These are phyloP conservation scores for Phyllostomus discolor DNA, from an alignment of 2,113 vertebrate species.

Conservation along the genomic window DNA sequence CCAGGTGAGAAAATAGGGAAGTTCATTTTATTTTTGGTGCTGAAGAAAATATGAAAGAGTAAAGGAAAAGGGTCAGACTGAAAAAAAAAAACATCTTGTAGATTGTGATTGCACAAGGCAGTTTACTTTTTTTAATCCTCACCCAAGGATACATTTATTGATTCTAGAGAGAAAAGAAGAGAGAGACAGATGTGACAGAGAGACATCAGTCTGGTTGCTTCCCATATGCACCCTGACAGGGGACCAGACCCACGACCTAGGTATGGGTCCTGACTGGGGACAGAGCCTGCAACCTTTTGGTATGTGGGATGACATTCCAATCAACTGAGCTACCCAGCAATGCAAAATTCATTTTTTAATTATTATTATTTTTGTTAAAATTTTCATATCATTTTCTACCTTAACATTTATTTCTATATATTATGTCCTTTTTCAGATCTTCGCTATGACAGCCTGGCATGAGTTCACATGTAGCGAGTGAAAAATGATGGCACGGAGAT, in stretches of 20 bases:
- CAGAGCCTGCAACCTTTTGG: too few relatives aligned
- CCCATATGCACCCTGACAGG: too few relatives aligned
- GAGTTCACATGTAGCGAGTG: background rate
- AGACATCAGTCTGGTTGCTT: too few relatives aligned
- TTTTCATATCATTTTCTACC: background rate
- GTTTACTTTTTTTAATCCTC: background rate
- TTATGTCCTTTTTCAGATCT: background rate
- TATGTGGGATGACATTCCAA: too few relatives aligned
- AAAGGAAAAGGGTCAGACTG: background rate
- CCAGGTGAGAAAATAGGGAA: background rate
- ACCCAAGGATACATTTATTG: too few relatives aligned
- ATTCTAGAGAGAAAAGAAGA: too few relatives aligned
- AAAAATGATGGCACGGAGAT: background rate
- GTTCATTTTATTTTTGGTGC: background rate
- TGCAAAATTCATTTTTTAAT: background rate
- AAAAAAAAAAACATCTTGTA: background rate
- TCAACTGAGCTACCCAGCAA: too few relatives aligned
- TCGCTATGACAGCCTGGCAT: background rate
- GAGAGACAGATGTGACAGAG: too few relatives aligned
- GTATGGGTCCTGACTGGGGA: too few relatives aligned
- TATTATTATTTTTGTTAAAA: background rate
- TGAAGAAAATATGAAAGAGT: background rate
- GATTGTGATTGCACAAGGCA: background rate
- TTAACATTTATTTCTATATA: background rate
- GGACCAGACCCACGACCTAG: too few relatives aligned